phyloP scores from a whole-genome alignment of 2,113 vertebrate genomes.

The Hydrolagus affinis region DNA sequence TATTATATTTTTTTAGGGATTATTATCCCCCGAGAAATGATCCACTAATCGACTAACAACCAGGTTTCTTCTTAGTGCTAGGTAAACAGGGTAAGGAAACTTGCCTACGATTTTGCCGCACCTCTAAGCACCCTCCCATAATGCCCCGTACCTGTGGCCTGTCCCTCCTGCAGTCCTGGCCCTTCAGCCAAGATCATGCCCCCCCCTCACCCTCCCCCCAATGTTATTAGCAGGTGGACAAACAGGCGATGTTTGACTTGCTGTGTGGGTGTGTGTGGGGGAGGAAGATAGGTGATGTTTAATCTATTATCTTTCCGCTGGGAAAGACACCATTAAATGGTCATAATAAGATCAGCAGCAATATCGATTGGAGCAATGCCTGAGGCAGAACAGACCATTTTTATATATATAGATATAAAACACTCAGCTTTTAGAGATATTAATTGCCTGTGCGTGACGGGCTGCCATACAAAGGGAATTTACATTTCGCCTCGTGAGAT shows the following conservation, averaged over 20 bases:
- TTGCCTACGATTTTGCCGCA: no score
- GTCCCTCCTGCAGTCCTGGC: conserved; percentile 32
- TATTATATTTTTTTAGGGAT: no score
- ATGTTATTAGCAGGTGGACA: no score
- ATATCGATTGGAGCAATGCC: conserved; percentile 39
- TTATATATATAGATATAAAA: neutral
- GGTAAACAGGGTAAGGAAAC: no score
- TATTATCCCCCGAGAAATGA: no score
- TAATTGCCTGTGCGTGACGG: conserved; percentile 38
- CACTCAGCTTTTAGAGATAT: conserved; percentile 37
- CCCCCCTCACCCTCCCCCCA: neutral
- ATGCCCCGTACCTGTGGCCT: conserved; percentile 12
- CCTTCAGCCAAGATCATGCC: neutral
- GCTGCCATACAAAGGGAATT: conserved; percentile 29
- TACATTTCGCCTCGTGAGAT: conserved; percentile 36
- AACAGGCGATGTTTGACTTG: no score
- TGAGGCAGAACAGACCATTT: conserved; percentile 33
- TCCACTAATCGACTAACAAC: no score
- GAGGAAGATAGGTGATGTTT: neutral
- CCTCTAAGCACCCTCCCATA: no score
- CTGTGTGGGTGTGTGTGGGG: no score
- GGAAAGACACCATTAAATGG: conserved; percentile 35
- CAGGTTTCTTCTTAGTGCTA: no score
- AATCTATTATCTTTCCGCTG: neutral
- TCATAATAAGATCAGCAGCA: conserved; percentile 43